Base-by-base conservation (phyloP, 2,888 invertebrate species). In the Andrena flavipes region DNA sequence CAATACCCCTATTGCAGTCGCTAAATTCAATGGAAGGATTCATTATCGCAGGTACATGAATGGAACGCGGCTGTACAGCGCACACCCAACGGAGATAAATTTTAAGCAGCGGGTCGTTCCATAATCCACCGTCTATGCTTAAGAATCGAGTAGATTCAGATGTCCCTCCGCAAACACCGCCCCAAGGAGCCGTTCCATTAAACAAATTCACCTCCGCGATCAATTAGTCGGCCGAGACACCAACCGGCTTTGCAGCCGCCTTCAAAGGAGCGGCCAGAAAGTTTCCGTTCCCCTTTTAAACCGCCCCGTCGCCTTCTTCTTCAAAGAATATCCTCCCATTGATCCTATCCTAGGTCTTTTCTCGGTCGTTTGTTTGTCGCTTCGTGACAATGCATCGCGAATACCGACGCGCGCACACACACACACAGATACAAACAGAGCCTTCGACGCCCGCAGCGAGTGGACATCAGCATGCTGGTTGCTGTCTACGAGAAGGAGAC, bases 291-390 rank as follows among this genome's bases (percentile, higher is more conserved):
- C 65, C 60, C 23, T 60, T 80, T 70, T 26, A 48, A 60, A 65
- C 30, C 26, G n/a, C 30, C n/a, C 65, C 13, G 64, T 29, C 51
- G 5, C 8, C 42, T 56, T 10, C 35, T 26, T 10, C 16, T 51
- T 60, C 62, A 69, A 76, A 70, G 72, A 59, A 65, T 70, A 33
- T 69, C 51, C 64, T 69, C 29, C 49, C 76, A 76, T 76, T 76
- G 69, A 77, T 80, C 73, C 62, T 76, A 29, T 67, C 63, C 59
- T 64, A 70, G 75, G 69, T 77, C 82, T 84, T 84, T 84, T 84
- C 79, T 75, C 73, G 69, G 80, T 73, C 82, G 85, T 85, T 85
- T 82, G 85, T 82, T 85, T 76, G 85, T 64, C 80, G 85, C 82
- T 75, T 30, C 54, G 75, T 48, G 67, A 85, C 85, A 86, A 86